phyloP scores from a whole-genome alignment of 2,113 vertebrate species.

The Mirounga angustirostris region DNA sequence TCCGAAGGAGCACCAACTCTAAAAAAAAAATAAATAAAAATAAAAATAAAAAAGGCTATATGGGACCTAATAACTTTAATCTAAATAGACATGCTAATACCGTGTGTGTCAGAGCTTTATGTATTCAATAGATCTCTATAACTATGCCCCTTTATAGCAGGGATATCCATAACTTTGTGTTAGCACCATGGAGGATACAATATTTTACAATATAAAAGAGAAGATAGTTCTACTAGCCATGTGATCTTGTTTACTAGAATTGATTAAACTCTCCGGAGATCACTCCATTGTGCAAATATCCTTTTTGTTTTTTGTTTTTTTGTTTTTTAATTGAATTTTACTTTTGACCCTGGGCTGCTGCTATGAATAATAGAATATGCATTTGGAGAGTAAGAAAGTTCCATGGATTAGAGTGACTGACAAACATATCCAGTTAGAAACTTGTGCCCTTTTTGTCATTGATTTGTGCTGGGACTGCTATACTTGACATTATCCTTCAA shows the following conservation, averaged over 20 bases:
- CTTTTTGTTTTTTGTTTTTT: conserved; percentile 8
- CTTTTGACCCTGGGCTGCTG: conserved; percentile 91
- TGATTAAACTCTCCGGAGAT: conserved; percentile 84
- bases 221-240: conserved; percentile 87
- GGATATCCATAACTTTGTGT: conserved; percentile 91
- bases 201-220: conserved; percentile 84
- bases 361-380: conserved; percentile 89
- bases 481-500: conserved; percentile 95
- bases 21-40: conserved; percentile 82
- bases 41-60: conserved; percentile 66
- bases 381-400: conserved; percentile 88
- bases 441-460: conserved; percentile 96
- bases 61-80: conserved; percentile 88
- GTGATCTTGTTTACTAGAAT: conserved; percentile 87
- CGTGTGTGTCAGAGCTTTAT: conserved; percentile 92
- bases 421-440: conserved; percentile 94
- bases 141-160: conserved; percentile 93
- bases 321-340: conserved; percentile 74
- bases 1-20: conserved; percentile 99
- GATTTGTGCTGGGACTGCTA: conserved; percentile 95
- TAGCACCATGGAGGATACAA: conserved; percentile 87
- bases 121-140: conserved; percentile 93
- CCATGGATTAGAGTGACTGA: conserved; percentile 89
- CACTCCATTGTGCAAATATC: conserved; percentile 86
- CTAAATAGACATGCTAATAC: conserved; percentile 93